Percentiles rank a stretch among this genome's conserved stretches.
Evolutionary conservation across 2,797 vertebrate genomes (phyloP).

Genomic region (Phoxinus dragarum): DNA sequence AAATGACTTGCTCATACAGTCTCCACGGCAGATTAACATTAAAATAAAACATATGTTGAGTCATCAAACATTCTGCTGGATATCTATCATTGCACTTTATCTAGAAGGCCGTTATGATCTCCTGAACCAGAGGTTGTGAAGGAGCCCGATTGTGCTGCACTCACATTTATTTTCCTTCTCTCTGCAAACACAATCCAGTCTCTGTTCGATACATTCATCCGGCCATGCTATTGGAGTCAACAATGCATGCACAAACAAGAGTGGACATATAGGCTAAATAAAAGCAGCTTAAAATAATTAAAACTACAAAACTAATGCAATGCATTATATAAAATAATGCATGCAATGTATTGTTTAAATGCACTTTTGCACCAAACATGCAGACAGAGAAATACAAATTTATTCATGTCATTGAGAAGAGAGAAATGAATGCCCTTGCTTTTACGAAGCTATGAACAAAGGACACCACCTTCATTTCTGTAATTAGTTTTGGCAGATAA

Average conservation of each 20-base stretch:
- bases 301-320: neutral
- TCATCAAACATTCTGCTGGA: neutral
- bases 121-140: conserved; percentile 4
- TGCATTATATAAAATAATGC: neutral
- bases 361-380: neutral
- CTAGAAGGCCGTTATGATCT: conserved; percentile 7
- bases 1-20: neutral
- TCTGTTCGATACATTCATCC: conserved; percentile 17
- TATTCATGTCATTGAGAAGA: conserved; percentile 61
- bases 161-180: conserved; percentile 30
- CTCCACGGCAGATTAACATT: neutral
- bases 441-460: conserved; percentile 68
- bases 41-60: conserved; percentile 18
- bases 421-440: conserved; percentile 70
- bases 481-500: conserved; percentile 78
- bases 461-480: conserved; percentile 70
- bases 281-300: neutral
- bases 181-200: conserved; percentile 29
- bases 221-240: neutral
- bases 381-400: neutral
- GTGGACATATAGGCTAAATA: neutral
- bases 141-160: neutral
- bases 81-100: neutral
- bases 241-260: conserved; percentile 2
- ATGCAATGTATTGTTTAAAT: neutral